Conservation (phyloP, 2,888 invertebrate species). For the Chironomus tentans region DNA sequence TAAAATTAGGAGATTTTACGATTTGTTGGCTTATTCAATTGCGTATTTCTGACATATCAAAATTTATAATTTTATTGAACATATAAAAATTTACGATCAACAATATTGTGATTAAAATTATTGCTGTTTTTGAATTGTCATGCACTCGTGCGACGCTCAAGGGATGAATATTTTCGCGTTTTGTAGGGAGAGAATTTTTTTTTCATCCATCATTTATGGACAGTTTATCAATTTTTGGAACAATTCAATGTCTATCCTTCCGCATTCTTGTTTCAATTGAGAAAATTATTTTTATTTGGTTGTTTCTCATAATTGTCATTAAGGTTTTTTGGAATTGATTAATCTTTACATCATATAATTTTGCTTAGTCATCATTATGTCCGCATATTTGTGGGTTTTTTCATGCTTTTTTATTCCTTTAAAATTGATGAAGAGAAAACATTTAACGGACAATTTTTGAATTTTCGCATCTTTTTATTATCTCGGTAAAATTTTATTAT, state of each 20-base stretch:
- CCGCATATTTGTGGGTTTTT: too few species aligned
- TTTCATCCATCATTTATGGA: not conserved
- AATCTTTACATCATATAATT: too few species aligned
- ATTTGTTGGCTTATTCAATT: not conserved
- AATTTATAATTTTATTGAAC: not conserved
- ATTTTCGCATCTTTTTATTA: too few species aligned
- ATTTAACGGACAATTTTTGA: too few species aligned
- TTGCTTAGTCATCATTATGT: too few species aligned
- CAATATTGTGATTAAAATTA: constrained; percentile 24
- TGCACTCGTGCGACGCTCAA: not conserved
- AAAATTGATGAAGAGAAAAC: too few species aligned
- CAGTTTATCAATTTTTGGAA: not conserved
- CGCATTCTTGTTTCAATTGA: too few species aligned
- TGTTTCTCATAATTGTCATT: too few species aligned
- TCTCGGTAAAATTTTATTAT: too few species aligned
- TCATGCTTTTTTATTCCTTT: too few species aligned
- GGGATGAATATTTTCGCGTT: not conserved
- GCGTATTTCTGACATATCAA: not conserved
- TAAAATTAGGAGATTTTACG: constrained; percentile 3
- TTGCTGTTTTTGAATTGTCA: not conserved
- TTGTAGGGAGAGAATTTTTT: not conserved
- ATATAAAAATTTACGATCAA: constrained; percentile 16
- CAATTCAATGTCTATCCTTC: not conserved
- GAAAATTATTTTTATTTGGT: too few species aligned
- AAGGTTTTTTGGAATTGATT: too few species aligned